phyloP scores from a whole-genome alignment of 2,113 vertebrate genomes.

The Carollia perspicillata region DNA sequence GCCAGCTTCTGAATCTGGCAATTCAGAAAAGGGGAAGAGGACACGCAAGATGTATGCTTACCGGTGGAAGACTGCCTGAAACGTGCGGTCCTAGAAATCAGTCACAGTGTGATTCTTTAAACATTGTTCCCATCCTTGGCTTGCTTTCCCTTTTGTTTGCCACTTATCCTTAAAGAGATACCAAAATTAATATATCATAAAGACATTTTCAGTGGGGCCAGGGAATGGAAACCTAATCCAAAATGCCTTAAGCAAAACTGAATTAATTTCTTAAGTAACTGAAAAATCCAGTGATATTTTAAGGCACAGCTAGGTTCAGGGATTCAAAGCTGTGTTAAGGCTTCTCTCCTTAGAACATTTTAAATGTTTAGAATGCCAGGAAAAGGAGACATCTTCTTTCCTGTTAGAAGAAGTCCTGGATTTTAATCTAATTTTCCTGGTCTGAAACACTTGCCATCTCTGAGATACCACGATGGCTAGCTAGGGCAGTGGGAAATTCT shows the following conservation, averaged over 20 bases:
- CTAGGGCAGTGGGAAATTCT: not conserved
- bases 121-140: not conserved
- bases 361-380: not conserved
- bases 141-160: not conserved
- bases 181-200: not conserved
- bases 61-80: conserved; percentile 17
- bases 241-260: conserved; percentile 9
- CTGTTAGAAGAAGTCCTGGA: not conserved
- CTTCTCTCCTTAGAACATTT: not conserved
- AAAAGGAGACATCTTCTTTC: not conserved
- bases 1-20: conserved; percentile 50
- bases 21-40: conserved; percentile 42
- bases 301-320: not conserved
- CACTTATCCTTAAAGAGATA: conserved; percentile 7
- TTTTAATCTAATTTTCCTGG: not conserved
- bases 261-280: conserved; percentile 1
- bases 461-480: not conserved
- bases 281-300: conserved; percentile 1
- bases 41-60: not conserved
- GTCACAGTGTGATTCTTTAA: not conserved
- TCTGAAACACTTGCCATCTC: conserved; percentile 20
- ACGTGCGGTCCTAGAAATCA: not conserved
- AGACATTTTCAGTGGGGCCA: not conserved
- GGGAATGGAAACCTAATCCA: conserved; percentile 40
- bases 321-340: not conserved